Base-by-base conservation (phyloP, 2,113 vertebrate species). In the Amblyopsis rosae region DNA sequence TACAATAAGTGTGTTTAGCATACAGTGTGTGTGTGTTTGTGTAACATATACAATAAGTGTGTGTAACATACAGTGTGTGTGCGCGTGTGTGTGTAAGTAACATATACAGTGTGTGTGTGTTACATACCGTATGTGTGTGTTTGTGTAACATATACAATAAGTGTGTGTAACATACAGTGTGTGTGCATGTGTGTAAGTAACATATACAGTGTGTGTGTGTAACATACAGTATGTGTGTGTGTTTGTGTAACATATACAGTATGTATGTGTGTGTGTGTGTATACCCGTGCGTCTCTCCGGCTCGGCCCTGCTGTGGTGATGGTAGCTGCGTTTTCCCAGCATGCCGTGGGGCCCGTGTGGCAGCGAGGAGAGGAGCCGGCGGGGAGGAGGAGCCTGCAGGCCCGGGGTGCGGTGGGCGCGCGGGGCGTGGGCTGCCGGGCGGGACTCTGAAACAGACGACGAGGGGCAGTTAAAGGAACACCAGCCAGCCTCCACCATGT, bases 321-420 rank as follows among this genome's bases (percentile, higher is more conserved):
- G 96, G 90, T 96, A 99, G 88, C 94, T 95, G 83, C 96, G 95
- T 81, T 98, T 98, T 68, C 97, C 96, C 93, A 98, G 91, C 92
- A 99, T 96, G 90, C 96, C 95, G 55, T 96, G 87, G 1, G 96
- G 92, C 1, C 95, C 95, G 67, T 96, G 95, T 26, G 95, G 93
- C 15, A 96, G 91, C 6, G 92, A 93, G 60, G 94, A 92, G 56
- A 98, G 94, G 83, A 98, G 94, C 64, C 95, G 93, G 58, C 97
- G 95, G 32, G 95, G 93, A 5, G 94, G 85, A 71, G 95, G 94
- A 47, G 93, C 94, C 70, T 96, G 96, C 86, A 98, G 93, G 85
- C 93, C 95, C 12, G 95, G 89, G 51, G 94, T 94, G 79, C 95
- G 95, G 78, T 95, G 94, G 61, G 95, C 92, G 67, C 92, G 95